Conservation (phyloP, 2,888 invertebrate genomes). For the Agrotis ipsilon region DNA sequence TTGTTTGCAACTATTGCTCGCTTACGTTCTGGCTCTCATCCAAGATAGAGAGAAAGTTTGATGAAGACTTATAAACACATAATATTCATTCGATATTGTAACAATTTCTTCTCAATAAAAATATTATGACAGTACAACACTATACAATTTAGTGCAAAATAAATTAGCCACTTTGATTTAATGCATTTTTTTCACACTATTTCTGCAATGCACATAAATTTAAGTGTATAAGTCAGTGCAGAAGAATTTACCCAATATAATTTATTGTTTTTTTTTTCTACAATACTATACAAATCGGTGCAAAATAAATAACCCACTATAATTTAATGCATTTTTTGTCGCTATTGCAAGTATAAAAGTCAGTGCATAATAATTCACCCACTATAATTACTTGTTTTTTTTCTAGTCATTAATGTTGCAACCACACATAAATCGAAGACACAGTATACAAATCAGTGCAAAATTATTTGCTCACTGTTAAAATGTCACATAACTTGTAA, state of each 20-base stretch:
- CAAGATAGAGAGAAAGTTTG: slow-evolving; percentile 17
- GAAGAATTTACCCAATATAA: background rate
- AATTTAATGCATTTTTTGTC: background rate
- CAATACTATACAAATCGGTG: too few relatives aligned
- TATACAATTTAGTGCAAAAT: slow-evolving; percentile 10
- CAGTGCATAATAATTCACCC: too few relatives aligned
- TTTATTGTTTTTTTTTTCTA: too few relatives aligned
- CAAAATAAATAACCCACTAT: background rate
- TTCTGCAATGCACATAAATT: background rate
- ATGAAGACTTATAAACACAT: background rate
- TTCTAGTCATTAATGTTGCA: background rate
- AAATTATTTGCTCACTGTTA: slow-evolving; percentile 21
- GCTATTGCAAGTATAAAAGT: background rate
- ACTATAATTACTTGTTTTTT: too few relatives aligned
- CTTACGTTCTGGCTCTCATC: slow-evolving; percentile 24
- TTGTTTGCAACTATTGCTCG: slow-evolving; percentile 11
- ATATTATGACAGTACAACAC: background rate
- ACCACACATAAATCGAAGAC: slow-evolving; percentile 13
- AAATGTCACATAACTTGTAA: slow-evolving; percentile 26
- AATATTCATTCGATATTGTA: background rate
- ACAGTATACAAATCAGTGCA: slow-evolving; percentile 40
- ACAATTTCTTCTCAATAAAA: background rate
- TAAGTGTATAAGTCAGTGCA: slow-evolving; percentile 1
- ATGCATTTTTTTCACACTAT: background rate
- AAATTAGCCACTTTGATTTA: background rate